Percentiles rank a stretch among this genome's conserved stretches.
Conservation (phyloP, 1,140 invertebrate species). For the Nasonia vitripennis region DNA sequence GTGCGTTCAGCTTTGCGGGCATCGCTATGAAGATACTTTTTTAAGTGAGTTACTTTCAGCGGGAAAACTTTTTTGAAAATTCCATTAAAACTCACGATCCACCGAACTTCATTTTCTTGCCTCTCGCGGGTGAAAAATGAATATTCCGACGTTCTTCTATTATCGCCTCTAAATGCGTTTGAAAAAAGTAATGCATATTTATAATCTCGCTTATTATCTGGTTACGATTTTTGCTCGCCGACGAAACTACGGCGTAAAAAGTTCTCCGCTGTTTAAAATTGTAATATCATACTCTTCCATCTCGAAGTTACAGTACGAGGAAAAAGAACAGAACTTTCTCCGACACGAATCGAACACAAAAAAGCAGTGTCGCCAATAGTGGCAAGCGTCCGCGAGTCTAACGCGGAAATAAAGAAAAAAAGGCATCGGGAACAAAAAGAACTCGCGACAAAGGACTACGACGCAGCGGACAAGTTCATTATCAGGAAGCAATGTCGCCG, state of each 20-base stretch:
- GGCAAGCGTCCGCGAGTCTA: not conserved
- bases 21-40: not conserved
- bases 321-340: not conserved
- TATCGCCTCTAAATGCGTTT: not conserved
- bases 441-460: not conserved
- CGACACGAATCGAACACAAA: not conserved
- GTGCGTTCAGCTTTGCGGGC: not conserved
- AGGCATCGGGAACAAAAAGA: not conserved
- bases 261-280: not conserved
- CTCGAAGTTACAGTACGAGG: not conserved
- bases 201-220: not conserved
- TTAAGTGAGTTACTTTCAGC: not conserved
- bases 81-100: slow-evolving; percentile 1
- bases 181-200: not conserved
- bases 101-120: not conserved
- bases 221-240: not conserved
- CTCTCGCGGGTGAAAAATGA: not conserved
- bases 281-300: not conserved
- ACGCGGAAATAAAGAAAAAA: not conserved
- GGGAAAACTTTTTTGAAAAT: slow-evolving; percentile 5
- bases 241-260: not conserved
- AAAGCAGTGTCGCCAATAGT: not conserved
- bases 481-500: slow-evolving; percentile 3
- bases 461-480: not conserved
- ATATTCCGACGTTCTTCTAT: not conserved